Conservation (phyloP, 2,797 vertebrate genomes). For the Harpagifer antarcticus region DNA sequence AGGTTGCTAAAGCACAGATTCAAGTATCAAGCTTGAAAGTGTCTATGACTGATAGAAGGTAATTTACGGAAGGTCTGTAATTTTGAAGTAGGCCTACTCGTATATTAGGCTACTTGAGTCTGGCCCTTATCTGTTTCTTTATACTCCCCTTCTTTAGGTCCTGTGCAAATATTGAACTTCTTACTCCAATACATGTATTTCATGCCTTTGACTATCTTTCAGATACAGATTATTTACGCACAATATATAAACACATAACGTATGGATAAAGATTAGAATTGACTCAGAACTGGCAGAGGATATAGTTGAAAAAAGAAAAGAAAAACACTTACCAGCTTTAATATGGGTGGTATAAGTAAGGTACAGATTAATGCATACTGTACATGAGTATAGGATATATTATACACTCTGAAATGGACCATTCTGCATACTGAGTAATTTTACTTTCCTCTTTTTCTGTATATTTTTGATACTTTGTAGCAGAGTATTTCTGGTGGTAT, state of each 20-base stretch:
- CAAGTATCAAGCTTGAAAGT: no score
- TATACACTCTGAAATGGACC: no score
- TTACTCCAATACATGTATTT: neutral
- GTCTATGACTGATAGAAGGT: no score
- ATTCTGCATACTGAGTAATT: no score
- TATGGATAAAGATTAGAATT: neutral
- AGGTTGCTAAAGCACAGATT: no score
- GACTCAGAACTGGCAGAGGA: neutral
- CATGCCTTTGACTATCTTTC: neutral
- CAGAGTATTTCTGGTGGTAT: neutral
- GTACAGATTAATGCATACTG: no score
- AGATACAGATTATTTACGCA: neutral
- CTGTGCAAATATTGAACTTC: neutral
- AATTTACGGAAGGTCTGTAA: neutral
- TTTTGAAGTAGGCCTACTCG: neutral
- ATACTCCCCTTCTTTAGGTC: neutral
- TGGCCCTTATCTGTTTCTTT: neutral
- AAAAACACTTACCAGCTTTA: no score
- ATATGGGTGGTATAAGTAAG: no score
- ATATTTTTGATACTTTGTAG: neutral
- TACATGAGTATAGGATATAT: no score
- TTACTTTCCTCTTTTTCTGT: no score
- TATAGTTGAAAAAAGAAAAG: neutral
- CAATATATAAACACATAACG: neutral
- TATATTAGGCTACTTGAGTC: neutral